phyloP scores from a whole-genome alignment of 2,888 invertebrate species.

The Trachelus stipa region DNA sequence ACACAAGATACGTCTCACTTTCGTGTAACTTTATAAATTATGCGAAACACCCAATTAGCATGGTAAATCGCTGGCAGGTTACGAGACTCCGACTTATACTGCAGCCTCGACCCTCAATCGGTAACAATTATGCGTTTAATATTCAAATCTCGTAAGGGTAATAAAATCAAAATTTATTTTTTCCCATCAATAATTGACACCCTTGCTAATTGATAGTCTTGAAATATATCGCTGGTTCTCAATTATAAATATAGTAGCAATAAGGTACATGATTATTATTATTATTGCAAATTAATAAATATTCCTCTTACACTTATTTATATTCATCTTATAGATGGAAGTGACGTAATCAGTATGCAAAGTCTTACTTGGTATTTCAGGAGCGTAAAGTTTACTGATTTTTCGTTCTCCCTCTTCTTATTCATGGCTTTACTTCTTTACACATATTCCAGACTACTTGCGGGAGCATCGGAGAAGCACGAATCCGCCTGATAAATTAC shows the following conservation, averaged over 20 bases:
- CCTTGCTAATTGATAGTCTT: neutral
- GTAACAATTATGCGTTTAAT: neutral
- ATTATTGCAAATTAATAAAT: neutral
- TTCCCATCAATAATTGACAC: neutral
- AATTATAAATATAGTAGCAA: neutral
- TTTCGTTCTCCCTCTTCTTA: too few species aligned
- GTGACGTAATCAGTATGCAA: too few species aligned
- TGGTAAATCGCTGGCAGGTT: conserved; percentile 28
- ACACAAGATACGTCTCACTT: conserved; percentile 14
- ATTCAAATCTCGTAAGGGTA: neutral
- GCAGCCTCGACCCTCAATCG: neutral
- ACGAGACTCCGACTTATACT: neutral
- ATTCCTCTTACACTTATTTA: neutral
- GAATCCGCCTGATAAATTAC: neutral
- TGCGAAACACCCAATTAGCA: conserved; percentile 45
- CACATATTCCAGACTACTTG: too few species aligned
- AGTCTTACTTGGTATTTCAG: too few species aligned
- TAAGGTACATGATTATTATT: neutral
- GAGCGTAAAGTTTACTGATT: too few species aligned
- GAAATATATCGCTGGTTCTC: neutral
- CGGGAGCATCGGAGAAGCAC: neutral
- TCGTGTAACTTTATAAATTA: conserved; percentile 42
- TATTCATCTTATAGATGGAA: too few species aligned
- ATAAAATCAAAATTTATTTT: neutral
- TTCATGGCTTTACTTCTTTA: too few species aligned